Percentiles rank a stretch among this genome's conserved stretches.
Conservation (phyloP, 2,797 vertebrate species). For the Anomalospiza imberbis region DNA sequence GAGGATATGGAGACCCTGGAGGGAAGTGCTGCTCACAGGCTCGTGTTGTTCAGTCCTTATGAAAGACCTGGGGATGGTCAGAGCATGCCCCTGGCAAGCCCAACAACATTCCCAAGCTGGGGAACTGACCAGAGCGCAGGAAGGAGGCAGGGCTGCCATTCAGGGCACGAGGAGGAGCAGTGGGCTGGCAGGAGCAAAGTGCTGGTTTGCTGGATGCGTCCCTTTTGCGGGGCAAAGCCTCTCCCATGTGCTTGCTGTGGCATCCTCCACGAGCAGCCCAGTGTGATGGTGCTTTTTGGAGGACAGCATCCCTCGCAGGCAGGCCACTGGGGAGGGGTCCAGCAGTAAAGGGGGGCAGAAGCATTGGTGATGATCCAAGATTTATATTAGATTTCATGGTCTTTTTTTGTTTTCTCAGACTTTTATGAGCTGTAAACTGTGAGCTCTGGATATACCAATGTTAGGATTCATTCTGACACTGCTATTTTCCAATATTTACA, state of each 20-base stretch:
- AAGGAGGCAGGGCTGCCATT: neutral
- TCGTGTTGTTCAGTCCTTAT: neutral
- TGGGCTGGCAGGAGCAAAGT: neutral
- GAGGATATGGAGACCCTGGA: neutral
- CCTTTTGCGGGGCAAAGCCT: neutral
- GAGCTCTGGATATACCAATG: neutral
- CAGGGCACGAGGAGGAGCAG: neutral
- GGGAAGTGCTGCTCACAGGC: neutral
- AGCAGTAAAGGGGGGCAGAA: neutral
- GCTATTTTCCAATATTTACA: neutral
- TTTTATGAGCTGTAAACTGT: neutral
- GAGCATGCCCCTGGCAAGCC: neutral
- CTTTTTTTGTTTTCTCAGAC: neutral
- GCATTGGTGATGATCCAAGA: neutral
- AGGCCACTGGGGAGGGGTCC: neutral
- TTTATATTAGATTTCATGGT: neutral
- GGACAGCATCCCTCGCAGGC: neutral
- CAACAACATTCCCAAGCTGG: neutral
- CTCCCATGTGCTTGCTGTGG: accelerated
- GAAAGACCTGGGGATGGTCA: neutral
- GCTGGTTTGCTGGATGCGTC: accelerated
- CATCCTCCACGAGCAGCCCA: neutral
- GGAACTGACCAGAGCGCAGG: neutral
- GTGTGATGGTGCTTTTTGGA: neutral
- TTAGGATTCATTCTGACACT: neutral